Conservation (phyloP, 2,888 invertebrate species). For the Rhagium mordax region DNA sequence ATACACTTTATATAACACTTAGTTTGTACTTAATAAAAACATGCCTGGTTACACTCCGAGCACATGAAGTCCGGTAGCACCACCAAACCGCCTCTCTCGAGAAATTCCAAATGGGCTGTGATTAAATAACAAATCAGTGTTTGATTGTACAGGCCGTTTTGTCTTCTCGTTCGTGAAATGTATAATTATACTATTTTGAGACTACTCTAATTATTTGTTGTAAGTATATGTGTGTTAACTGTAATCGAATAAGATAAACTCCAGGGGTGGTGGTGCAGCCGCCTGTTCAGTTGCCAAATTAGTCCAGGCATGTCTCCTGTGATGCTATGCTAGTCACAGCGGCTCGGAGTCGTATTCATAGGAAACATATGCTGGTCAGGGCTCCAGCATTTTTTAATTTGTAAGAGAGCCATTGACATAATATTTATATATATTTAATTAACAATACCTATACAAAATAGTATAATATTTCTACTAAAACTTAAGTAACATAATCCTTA, state of each 20-base stretch:
- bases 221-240: conserved; percentile 62
- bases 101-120: conserved; percentile 88
- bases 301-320: conserved; percentile 64
- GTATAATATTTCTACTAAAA: conserved; percentile 69
- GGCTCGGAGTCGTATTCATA: conserved; percentile 54
- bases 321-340: conserved; percentile 67
- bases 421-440: conserved; percentile 64
- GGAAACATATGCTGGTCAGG: conserved; percentile 43
- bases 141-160: conserved; percentile 81
- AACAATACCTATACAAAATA: conserved; percentile 66
- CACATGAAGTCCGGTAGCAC: conserved; percentile 58
- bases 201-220: conserved; percentile 65
- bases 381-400: conserved; percentile 54
- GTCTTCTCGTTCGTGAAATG: conserved; percentile 72
- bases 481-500: conserved; percentile 69
- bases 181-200: conserved; percentile 67
- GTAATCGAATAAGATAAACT: conserved; percentile 57
- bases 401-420: conserved; percentile 65
- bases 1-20: conserved; percentile 49
- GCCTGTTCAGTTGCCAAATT: conserved; percentile 65
- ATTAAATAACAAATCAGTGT: conserved; percentile 79
- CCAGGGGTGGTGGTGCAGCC: conserved; percentile 56
- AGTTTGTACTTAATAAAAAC: conserved; percentile 55
- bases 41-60: conserved; percentile 59
- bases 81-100: conserved; percentile 67